A percentile compares a stretch with the other conserved stretches of the same genome.
Evolutionary conservation across 1,140 invertebrate species (phyloP).

Genomic region (Scylla paramamosain): DNA sequence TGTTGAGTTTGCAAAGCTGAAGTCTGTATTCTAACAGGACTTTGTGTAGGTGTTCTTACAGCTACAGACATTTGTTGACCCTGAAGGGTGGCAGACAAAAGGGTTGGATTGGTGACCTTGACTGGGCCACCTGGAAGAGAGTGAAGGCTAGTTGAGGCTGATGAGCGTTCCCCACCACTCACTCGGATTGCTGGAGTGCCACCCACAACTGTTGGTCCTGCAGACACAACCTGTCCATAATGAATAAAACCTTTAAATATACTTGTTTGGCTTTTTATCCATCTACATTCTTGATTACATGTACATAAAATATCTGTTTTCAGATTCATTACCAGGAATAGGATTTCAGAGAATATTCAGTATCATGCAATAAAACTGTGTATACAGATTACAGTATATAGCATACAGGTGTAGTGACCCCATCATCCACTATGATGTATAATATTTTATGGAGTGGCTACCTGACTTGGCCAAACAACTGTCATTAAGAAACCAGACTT

Average conservation of each 20-base stretch:
- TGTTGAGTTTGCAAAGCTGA: constrained; percentile 67
- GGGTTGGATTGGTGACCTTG: constrained; percentile 62
- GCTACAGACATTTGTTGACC: constrained; percentile 71
- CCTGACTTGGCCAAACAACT: no score
- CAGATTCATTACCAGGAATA: no score
- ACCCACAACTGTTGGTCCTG: constrained; percentile 65
- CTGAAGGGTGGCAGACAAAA: constrained; percentile 54
- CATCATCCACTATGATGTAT: no score
- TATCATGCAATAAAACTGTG: no score
- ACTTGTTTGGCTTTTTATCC: background rate
- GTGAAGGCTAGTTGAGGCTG: constrained; percentile 50
- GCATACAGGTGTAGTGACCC: no score
- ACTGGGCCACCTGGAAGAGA: constrained; percentile 46
- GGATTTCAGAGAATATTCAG: no score
- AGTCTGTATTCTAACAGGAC: constrained; percentile 73
- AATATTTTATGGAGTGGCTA: no score
- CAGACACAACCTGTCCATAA: constrained; percentile 64
- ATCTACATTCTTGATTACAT: background rate
- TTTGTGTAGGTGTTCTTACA: constrained; percentile 66
- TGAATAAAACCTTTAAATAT: background rate
- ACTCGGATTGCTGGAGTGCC: constrained; percentile 63
- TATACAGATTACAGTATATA: no score
- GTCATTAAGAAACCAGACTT: no score
- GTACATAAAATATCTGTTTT: background rate
- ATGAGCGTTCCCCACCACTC: constrained; percentile 69